phyloP scores from a whole-genome alignment of 2,888 invertebrate genomes.

The Noctua comes region DNA sequence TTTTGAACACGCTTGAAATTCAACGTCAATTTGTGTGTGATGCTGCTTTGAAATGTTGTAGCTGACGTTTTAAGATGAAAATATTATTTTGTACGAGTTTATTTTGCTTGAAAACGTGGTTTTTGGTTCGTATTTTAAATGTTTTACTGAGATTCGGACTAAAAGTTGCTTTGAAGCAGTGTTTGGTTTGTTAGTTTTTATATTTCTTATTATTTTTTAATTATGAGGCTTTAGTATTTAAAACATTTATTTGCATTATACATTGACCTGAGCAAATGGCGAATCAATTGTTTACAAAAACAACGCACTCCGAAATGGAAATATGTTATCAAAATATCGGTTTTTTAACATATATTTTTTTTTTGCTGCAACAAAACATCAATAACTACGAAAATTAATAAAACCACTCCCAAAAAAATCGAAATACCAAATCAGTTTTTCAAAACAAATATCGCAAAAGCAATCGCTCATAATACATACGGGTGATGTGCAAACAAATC shows the following conservation, averaged over 20 bases:
- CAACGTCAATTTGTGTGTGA: constrained; percentile 64
- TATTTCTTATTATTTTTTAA: not conserved
- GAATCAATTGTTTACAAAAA: not conserved
- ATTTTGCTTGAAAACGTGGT: constrained; percentile 36
- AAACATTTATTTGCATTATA: not conserved
- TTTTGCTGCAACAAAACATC: not conserved
- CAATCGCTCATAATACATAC: constrained; percentile 57
- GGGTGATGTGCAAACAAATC: constrained; percentile 64
- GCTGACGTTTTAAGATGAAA: constrained; percentile 53
- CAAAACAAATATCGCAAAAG: constrained; percentile 60
- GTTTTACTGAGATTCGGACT: not conserved
- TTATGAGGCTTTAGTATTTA: not conserved
- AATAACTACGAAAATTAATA: not conserved
- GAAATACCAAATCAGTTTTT: constrained; percentile 46
- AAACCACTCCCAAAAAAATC: constrained; percentile 4
- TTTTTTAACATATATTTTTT: not conserved
- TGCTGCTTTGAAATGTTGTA: constrained; percentile 60
- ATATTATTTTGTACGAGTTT: constrained; percentile 50
- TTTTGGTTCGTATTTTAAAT: constrained; percentile 27
- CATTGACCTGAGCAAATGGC: not conserved
- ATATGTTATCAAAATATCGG: not conserved
- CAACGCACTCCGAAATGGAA: not conserved
- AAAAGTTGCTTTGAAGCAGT: constrained; percentile 9
- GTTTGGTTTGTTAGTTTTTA: not conserved
- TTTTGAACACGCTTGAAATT: constrained; percentile 65